These are phyloP conservation scores for Xiphophorus hellerii DNA, from an alignment of 2,113 vertebrate species.

Conservation along the genomic window DNA sequence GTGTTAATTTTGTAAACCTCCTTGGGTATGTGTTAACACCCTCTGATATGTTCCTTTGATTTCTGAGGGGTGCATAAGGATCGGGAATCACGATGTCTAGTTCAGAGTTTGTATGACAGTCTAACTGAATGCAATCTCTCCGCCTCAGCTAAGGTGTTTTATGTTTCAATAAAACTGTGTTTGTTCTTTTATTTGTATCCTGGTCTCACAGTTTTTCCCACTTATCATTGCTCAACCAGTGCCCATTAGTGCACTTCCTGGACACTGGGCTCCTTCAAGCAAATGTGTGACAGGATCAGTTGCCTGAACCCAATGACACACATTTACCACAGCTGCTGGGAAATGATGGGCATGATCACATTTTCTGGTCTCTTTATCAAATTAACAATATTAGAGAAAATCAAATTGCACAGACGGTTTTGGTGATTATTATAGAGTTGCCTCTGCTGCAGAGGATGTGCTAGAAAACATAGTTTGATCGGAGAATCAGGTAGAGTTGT, in stretches of 20 bases:
- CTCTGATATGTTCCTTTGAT: too few relatives aligned
- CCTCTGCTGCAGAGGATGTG: neutral
- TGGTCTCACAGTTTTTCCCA: too few relatives aligned
- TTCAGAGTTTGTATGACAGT: too few relatives aligned
- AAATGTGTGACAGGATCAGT: conserved; percentile 31
- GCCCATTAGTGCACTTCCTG: conserved; percentile 52
- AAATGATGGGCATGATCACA: conserved; percentile 28
- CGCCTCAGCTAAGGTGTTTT: too few relatives aligned
- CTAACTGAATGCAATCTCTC: too few relatives aligned
- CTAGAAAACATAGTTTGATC: neutral
- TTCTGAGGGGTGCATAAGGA: too few relatives aligned
- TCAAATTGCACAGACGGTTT: neutral
- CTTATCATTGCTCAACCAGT: conserved; percentile 22
- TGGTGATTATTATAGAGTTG: neutral
- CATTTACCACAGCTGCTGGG: conserved; percentile 24
- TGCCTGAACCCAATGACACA: conserved; percentile 25
- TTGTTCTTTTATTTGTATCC: too few relatives aligned
- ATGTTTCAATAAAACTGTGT: too few relatives aligned
- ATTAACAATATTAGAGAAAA: conserved; percentile 21
- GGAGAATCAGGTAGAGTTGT: neutral
- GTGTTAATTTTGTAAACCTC: too few relatives aligned
- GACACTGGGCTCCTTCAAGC: conserved; percentile 26
- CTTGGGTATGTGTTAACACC: too few relatives aligned
- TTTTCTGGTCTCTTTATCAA: conserved; percentile 18
- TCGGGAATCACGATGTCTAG: too few relatives aligned